A percentile compares a stretch with the other conserved stretches of the same genome.
These are phyloP conservation scores for Ctenochaetus hawaiiensis DNA, from an alignment of 2,797 vertebrate species.

Conservation along the genomic window DNA sequence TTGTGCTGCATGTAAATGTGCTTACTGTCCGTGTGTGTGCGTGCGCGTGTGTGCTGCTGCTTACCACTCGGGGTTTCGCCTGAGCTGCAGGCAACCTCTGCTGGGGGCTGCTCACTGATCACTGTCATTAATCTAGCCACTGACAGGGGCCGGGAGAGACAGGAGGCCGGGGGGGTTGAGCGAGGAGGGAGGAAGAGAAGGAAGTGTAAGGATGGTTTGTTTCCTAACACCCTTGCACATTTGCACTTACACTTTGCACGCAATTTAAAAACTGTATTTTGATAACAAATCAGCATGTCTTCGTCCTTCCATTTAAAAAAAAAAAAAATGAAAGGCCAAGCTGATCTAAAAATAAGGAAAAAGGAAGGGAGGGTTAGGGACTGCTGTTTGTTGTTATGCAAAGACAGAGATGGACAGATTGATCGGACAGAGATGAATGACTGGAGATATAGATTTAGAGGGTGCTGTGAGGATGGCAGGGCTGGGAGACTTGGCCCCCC, in stretches of 20 bases:
- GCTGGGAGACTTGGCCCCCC: conserved; percentile 40
- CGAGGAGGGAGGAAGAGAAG: conserved; percentile 34
- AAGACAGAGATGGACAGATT: conserved; percentile 61
- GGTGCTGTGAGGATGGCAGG: conserved; percentile 49
- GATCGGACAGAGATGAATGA: conserved; percentile 58
- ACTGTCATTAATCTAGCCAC: conserved; percentile 87
- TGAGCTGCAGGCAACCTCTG: conserved; percentile 81
- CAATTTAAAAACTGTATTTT: conserved; percentile 1
- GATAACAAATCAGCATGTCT: conserved; percentile 38
- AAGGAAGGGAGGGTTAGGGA: conserved; percentile 7
- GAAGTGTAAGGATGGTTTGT: conserved; percentile 34
- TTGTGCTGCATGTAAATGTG: conserved; percentile 49
- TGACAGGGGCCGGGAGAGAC: conserved; percentile 81
- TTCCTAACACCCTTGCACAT: conserved; percentile 30
- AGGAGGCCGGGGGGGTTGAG: conserved; percentile 47
- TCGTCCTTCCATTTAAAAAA: not conserved
- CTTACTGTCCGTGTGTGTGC: conserved; percentile 35
- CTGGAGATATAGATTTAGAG: conserved; percentile 58
- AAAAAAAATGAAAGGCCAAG: conserved; percentile 26
- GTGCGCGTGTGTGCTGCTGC: conserved; percentile 40
- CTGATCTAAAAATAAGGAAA: conserved; percentile 43
- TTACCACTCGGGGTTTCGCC: conserved; percentile 74
- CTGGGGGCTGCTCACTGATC: conserved; percentile 85
- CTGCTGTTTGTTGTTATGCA: conserved; percentile 54
- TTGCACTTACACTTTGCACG: conserved; percentile 11